phyloP scores from a whole-genome alignment of 2,113 vertebrate genomes.

The Platichthys stellatus region DNA sequence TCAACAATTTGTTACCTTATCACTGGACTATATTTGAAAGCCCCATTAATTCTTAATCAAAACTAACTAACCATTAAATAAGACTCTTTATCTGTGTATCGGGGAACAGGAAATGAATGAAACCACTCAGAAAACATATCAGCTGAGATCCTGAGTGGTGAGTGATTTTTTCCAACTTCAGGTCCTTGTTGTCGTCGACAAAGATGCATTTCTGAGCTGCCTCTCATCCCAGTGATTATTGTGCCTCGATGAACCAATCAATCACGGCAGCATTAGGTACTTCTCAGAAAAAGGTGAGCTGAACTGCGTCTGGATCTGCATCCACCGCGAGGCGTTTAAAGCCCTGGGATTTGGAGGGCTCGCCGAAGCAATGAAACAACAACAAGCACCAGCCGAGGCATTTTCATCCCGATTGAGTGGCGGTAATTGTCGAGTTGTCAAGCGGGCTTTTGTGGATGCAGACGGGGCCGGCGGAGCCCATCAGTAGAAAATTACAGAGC shows the following conservation, averaged over 20 bases:
- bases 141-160: background rate
- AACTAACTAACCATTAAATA: constrained; percentile 64
- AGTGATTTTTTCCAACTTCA: constrained; percentile 26
- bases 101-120: constrained; percentile 50
- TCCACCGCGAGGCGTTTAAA: constrained; percentile 42
- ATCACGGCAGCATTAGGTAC: constrained; percentile 25
- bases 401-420: constrained; percentile 74
- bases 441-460: constrained; percentile 76
- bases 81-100: constrained; percentile 47
- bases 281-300: constrained; percentile 29
- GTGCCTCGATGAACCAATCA: constrained; percentile 41
- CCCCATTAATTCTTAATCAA: constrained; percentile 54
- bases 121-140: constrained; percentile 40
- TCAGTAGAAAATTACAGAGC: constrained; percentile 81
- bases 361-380: constrained; percentile 56
- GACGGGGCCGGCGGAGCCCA: constrained; percentile 75
- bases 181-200: constrained; percentile 16
- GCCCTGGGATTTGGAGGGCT: constrained; percentile 50
- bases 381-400: constrained; percentile 43
- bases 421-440: constrained; percentile 81
- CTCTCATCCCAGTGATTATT: constrained; percentile 39
- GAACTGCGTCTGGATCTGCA: constrained; percentile 58
- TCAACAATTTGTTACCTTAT: constrained; percentile 32
- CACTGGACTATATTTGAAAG: constrained; percentile 33
- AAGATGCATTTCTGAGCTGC: constrained; percentile 27